These are phyloP conservation scores for Zelleria hepariella DNA, from an alignment of 2,888 invertebrate species.

Conservation along the genomic window DNA sequence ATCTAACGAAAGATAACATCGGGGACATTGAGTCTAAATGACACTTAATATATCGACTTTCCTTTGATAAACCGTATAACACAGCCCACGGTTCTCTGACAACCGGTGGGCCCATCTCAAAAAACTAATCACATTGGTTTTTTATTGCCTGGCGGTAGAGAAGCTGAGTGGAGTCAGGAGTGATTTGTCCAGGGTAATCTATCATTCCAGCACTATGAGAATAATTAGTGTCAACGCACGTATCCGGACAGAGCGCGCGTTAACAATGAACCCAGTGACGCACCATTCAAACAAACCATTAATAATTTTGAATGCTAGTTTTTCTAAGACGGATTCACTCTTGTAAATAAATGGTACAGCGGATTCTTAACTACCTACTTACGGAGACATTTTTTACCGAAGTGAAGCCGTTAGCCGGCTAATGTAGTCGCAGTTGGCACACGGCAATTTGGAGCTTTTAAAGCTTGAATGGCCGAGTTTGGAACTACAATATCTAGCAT, in stretches of 20 bases:
- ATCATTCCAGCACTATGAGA: constrained; percentile 69
- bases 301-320: constrained; percentile 67
- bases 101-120: constrained; percentile 44
- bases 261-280: constrained; percentile 64
- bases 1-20: constrained; percentile 38
- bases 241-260: constrained; percentile 61
- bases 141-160: constrained; percentile 51
- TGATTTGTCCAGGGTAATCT: constrained; percentile 70
- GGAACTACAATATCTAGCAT: neutral
- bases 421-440: constrained; percentile 30
- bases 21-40: constrained; percentile 32
- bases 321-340: constrained; percentile 64
- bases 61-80: constrained; percentile 39
- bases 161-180: constrained; percentile 51
- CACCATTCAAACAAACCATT: constrained; percentile 70
- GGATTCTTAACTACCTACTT: constrained; percentile 66
- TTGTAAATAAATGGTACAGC: constrained; percentile 68
- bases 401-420: constrained; percentile 41
- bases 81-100: constrained; percentile 47
- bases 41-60: constrained; percentile 45
- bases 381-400: constrained; percentile 58
- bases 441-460: constrained; percentile 16
- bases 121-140: constrained; percentile 58
- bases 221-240: constrained; percentile 70
- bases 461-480: neutral